Evolutionary conservation across 2,113 vertebrate genomes (phyloP).

Genomic region (Dasyprocta punctata): DNA sequence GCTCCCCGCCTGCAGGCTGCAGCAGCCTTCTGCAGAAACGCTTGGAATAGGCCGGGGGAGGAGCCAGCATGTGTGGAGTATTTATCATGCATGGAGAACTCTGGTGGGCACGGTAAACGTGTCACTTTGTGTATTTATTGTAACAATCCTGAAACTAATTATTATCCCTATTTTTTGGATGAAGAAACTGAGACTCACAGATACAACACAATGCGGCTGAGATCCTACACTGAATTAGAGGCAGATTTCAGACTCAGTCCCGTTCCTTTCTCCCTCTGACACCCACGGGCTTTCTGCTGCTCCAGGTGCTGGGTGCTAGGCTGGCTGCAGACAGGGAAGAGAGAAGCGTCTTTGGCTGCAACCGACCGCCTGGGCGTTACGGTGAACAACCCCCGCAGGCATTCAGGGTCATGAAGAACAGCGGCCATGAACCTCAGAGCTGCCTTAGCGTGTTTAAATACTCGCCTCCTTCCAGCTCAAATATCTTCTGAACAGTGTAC

Average conservation of each 20-base stretch:
- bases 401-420: constrained; percentile 12
- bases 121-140: background rate
- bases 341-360: too few relatives aligned
- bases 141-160: background rate
- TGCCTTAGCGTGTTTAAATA: constrained; percentile 24
- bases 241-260: background rate
- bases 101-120: background rate
- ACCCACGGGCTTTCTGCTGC: background rate
- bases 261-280: background rate
- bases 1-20: background rate
- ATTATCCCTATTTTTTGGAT: background rate
- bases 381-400: background rate
- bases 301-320: background rate
- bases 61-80: background rate
- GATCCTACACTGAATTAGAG: background rate
- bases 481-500: background rate
- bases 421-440: background rate
- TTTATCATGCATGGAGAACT: background rate
- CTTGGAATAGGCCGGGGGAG: background rate
- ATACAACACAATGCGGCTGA: background rate
- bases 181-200: constrained; percentile 35
- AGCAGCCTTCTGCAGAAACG: background rate
- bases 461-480: constrained; percentile 35
- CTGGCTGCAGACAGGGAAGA: background rate
- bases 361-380: background rate